Evolutionary conservation across 2,797 vertebrate species (phyloP), one percentile per base, ranked within the genome.

Genomic region (Enteromius unitaeniatus): DNA sequence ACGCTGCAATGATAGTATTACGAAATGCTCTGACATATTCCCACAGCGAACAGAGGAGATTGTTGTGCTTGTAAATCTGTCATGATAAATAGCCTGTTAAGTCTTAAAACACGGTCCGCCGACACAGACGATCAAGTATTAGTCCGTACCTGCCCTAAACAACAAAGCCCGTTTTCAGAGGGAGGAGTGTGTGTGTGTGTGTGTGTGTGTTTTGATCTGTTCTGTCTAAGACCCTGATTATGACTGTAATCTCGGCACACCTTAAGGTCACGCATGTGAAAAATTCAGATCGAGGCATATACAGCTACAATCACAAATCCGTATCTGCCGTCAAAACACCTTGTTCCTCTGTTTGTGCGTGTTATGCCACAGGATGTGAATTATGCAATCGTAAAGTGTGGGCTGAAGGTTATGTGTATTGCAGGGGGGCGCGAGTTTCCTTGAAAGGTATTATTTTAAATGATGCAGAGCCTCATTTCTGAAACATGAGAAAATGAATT

Each of bases 151-250:
- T 45, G 3, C 19, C 47, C 28, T 15, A 34, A 74, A 74, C 70
- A 74, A 34, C 70, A 74, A 53, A 74, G 42, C 17, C 70, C 31
- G 47, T 49, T 73, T 51, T 45, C 70, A 51, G 45, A 73, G 26
- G 4, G 70, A 31, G 45, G 70, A 31, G 70, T 73, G 70, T 5
- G 42, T 37, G 31, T 67, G 31, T 34, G 28, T 49, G n/a, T 42
- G 21, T 42, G 45, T 49, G 23, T 55, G 73, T 75, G 28, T 75
- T 75, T 75, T 53, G 49, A 34, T 75, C 72, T 53, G 72, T 53
- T 53, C 49, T n/a, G 72, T 77, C 26, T 62, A 78, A 78, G 55
- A 62, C 75, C 75, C 37, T 45, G 55, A 78, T 78, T 78, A 78
- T 45, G 55, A 62, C 19, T 23, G 8, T 78, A 78, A 78, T 62